Conservation (phyloP, 2,113 vertebrate genomes). For the Camelus bactrianus region DNA sequence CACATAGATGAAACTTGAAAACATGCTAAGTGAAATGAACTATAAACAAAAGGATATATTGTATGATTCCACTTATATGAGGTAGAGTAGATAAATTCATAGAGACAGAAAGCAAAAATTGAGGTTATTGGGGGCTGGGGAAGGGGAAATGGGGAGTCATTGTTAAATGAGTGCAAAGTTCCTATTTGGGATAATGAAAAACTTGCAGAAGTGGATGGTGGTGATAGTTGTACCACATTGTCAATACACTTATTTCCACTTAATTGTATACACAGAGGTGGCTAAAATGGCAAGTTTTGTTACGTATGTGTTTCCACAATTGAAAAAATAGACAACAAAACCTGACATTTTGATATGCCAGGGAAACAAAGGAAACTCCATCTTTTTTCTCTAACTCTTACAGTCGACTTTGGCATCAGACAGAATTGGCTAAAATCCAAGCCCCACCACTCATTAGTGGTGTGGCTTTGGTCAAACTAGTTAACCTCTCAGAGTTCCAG, state of each 20-base stretch:
- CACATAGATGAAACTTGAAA: slow-evolving; percentile 38
- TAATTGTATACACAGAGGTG: background rate
- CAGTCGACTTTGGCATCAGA: background rate
- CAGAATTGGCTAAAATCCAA: background rate
- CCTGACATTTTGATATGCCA: background rate
- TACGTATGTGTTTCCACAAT: background rate
- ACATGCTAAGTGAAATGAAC: background rate
- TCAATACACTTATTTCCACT: background rate
- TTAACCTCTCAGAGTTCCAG: background rate
- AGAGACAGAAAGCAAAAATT: background rate
- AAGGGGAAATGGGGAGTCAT: background rate
- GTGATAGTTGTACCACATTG: background rate
- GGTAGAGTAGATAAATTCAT: background rate
- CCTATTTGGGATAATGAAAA: background rate
- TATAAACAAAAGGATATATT: background rate
- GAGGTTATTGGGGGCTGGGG: background rate
- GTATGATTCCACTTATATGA: background rate
- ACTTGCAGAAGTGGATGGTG: background rate
- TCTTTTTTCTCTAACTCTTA: background rate
- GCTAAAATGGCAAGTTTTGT: background rate
- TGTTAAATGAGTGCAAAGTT: background rate
- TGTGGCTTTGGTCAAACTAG: background rate
- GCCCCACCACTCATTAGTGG: background rate
- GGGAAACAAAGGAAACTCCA: background rate
- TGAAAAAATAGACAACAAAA: background rate